Conservation (phyloP, 2,113 vertebrate genomes). For the Meleagris gallopavo region DNA sequence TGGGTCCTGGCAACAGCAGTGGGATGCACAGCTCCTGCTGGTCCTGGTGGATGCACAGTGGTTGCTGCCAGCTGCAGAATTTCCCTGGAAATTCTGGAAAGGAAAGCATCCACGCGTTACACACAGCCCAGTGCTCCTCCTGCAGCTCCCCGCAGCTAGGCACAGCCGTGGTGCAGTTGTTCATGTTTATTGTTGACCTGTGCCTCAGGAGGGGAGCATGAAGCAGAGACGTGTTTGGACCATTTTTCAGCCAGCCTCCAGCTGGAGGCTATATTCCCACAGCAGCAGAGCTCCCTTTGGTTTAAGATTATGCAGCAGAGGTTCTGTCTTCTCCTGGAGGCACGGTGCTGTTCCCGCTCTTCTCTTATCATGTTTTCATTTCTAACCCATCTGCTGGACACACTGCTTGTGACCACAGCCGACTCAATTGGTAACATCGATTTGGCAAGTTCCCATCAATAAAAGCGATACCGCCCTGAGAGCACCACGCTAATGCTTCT, state of each 20-base stretch:
- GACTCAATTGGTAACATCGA: background rate
- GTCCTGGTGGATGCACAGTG: background rate
- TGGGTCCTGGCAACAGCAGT: background rate
- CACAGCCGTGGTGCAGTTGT: accelerated
- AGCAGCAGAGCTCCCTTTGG: background rate
- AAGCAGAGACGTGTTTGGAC: accelerated
- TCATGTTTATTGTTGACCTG: accelerated
- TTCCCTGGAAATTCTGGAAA: too few species aligned
- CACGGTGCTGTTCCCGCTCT: accelerated
- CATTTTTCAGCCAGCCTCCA: background rate
- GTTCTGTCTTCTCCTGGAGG: background rate
- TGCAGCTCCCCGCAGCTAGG: background rate
- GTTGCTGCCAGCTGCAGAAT: background rate
- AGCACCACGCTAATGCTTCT: background rate
- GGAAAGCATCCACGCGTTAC: background rate
- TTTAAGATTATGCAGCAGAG: background rate
- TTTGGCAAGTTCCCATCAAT: background rate
- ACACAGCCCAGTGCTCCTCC: background rate
- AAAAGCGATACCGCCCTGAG: background rate
- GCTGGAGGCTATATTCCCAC: background rate
- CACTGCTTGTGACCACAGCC: accelerated
- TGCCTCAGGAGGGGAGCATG: background rate
- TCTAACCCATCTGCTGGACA: background rate
- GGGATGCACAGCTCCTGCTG: background rate
- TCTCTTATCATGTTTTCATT: background rate